Percentiles rank a stretch among this genome's conserved stretches.
These are phyloP conservation scores for Petroica traversi DNA, from an alignment of 2,113 vertebrate genomes.

Conservation along the genomic window DNA sequence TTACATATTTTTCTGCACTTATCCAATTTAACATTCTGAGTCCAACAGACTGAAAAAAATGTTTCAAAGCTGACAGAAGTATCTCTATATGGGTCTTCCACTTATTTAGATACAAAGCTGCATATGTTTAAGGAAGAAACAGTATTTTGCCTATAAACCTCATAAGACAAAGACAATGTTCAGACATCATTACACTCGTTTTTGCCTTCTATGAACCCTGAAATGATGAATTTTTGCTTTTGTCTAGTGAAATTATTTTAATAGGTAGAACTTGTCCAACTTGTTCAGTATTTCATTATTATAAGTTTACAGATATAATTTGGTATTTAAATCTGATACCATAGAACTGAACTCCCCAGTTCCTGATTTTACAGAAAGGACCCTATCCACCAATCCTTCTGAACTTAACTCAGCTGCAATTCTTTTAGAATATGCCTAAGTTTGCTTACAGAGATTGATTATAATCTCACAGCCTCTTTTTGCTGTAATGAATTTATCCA, in stretches of 20 bases:
- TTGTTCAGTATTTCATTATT: background rate
- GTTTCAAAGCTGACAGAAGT: background rate
- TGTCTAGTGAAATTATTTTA: background rate
- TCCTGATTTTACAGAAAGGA: background rate
- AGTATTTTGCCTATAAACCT: background rate
- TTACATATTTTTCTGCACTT: background rate
- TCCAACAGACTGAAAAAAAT: background rate
- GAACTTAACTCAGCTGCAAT: background rate
- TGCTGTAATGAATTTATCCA: background rate
- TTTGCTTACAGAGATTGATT: background rate
- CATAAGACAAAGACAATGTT: background rate
- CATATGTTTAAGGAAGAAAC: background rate
- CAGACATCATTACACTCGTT: background rate
- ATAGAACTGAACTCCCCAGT: background rate
- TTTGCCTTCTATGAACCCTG: background rate
- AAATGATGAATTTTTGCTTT: background rate
- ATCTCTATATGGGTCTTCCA: background rate
- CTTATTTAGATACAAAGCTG: background rate
- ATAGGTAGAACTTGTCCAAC: background rate
- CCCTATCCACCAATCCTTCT: background rate
- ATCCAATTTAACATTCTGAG: background rate
- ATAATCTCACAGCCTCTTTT: background rate
- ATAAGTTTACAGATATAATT: background rate
- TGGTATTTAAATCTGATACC: background rate
- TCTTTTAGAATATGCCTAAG: background rate